Percentiles rank a stretch among this genome's conserved stretches.
Evolutionary conservation across 1,140 invertebrate species (phyloP).

Genomic region (Cotesia chilonis): DNA sequence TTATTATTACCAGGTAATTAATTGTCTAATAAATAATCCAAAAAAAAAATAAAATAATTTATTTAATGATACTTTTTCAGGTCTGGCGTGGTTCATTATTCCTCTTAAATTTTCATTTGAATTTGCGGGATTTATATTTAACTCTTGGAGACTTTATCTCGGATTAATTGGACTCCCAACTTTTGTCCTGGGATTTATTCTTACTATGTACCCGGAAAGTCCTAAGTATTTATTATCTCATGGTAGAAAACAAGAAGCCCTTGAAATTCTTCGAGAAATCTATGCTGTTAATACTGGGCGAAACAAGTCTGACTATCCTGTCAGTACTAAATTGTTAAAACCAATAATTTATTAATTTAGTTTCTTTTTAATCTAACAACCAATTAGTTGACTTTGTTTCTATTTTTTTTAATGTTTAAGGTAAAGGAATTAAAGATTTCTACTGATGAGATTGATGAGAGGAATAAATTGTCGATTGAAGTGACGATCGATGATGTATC

Average conservation of each 20-base stretch:
- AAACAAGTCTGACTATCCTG: constrained; percentile 55
- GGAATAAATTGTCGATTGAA: neutral
- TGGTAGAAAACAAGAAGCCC: constrained; percentile 69
- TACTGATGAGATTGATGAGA: constrained; percentile 13
- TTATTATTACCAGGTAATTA: constrained; percentile 69
- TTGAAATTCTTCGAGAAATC: constrained; percentile 70
- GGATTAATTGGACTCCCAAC: constrained; percentile 68
- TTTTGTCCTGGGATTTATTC: constrained; percentile 64
- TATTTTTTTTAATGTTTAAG: neutral
- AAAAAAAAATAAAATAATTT: constrained; percentile 5
- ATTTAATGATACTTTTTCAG: constrained; percentile 55
- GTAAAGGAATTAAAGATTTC: constrained; percentile 32
- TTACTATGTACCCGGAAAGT: constrained; percentile 75
- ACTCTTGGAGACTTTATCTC: constrained; percentile 75
- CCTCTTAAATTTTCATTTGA: constrained; percentile 65
- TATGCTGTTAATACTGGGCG: constrained; percentile 70
- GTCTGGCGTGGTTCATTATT: constrained; percentile 72
- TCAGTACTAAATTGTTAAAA: constrained; percentile 29
- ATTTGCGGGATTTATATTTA: constrained; percentile 61
- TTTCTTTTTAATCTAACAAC: neutral
- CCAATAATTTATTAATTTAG: neutral
- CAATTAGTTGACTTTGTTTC: neutral
- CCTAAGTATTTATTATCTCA: constrained; percentile 78
- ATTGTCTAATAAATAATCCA: neutral
- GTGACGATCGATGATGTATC: neutral